Conservation (phyloP, 2,113 vertebrate genomes). For the Carlito syrichta region DNA sequence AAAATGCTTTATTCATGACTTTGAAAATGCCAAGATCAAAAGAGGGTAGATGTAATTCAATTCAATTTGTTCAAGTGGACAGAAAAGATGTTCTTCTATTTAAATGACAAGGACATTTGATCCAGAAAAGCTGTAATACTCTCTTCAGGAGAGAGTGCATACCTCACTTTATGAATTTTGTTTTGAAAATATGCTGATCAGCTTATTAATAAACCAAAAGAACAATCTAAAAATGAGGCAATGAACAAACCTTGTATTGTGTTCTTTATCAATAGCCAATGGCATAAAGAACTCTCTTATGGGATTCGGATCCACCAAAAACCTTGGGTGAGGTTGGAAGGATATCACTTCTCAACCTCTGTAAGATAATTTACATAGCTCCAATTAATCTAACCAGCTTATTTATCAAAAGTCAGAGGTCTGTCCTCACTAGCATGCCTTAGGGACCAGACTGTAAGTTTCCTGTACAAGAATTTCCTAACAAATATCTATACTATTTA, state of each 20-base stretch:
- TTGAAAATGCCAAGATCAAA: slow-evolving; percentile 54
- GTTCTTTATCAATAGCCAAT: background rate
- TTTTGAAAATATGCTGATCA: background rate
- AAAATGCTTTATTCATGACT: slow-evolving; percentile 45
- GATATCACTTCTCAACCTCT: background rate
- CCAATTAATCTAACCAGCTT: background rate
- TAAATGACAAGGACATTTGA: slow-evolving; percentile 27
- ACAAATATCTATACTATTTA: background rate
- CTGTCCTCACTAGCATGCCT: background rate
- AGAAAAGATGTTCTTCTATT: slow-evolving; percentile 45
- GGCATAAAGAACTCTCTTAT: background rate
- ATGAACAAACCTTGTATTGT: background rate
- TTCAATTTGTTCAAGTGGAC: slow-evolving; percentile 26
- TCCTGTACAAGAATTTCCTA: background rate
- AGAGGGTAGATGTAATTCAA: background rate
- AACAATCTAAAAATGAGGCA: background rate
- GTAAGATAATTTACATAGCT: background rate
- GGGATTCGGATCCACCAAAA: background rate
- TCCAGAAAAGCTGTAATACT: background rate
- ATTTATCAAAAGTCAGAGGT: background rate
- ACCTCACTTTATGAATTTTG: background rate
- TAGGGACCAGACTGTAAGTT: background rate
- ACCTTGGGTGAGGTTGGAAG: background rate
- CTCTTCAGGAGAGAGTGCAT: background rate
- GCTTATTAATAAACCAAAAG: background rate